Evolutionary conservation across 1,140 invertebrate genomes (phyloP), one percentile per base, ranked within the genome.

Genomic region (Drosophila kikkawai): DNA sequence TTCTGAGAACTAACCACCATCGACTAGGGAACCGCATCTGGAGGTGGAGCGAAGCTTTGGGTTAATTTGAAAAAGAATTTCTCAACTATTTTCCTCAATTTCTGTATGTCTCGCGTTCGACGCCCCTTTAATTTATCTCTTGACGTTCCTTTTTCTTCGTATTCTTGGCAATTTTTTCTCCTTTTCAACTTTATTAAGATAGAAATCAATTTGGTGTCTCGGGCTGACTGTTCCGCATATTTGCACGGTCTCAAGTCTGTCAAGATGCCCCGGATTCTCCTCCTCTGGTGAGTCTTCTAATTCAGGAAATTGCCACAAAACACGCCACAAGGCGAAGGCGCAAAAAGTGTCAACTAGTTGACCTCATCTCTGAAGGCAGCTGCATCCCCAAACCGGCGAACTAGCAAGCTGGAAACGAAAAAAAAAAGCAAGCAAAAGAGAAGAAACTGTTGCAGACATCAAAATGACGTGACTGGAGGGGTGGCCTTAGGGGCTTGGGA

Each of bases 281-380:
- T 78, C 39, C 61, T 17, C 58, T 65, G 42, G 47, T 29, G 44
- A 12, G 45, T 59, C 45, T 50, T 66, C 75, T 86, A 80, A 80
- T 86, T 83, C 76, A 70, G 85, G 83, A 86, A 86, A 86, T 86
- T 80, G 80, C 64, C 67, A 59, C 70, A 82, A 68, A 77, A 71
- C 64, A 77, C 39, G 75, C 78, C 70, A 59, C 82, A 53, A 73
- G 60, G 78, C 56, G 44, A 60, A 67, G 65, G 76, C 68, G 66
- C 75, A 82, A 53, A 79, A 79, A 80, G 80, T 88, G 83, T 87
- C 83, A 87, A 87, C 77, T 70, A 87, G 84, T 84, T 87, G 83
- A 87, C 83, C 83, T 84, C 83, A 83, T 59, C 64, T 71, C 83
- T 69, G 81, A 55, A 70, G 64, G 67, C 81, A 80, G 82, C 66